Conservation (phyloP, 2,797 vertebrate species). For the Sternotherus odoratus region DNA sequence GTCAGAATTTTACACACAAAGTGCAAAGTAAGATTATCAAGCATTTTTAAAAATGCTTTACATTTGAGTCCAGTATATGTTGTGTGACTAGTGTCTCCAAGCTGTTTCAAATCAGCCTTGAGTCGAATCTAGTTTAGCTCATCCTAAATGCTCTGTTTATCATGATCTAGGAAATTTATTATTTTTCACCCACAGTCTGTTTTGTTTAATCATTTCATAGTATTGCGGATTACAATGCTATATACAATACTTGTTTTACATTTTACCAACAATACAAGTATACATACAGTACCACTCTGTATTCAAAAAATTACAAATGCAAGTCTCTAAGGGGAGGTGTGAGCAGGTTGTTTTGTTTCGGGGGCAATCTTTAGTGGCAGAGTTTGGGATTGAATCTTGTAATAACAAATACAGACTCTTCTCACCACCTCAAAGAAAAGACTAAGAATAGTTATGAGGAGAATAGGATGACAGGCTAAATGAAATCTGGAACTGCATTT, state of each 20-base stretch:
- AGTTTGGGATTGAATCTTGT: neutral
- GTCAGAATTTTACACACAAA: neutral
- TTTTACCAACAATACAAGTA: neutral
- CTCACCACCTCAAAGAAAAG: neutral
- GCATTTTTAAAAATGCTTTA: neutral
- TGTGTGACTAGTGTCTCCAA: slow-evolving; percentile 15
- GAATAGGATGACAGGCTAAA: slow-evolving; percentile 33
- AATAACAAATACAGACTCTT: neutral
- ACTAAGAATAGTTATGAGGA: neutral
- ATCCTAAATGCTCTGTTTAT: slow-evolving; percentile 14
- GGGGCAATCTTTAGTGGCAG: slow-evolving; percentile 3
- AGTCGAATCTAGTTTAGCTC: slow-evolving; percentile 27
- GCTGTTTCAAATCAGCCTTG: slow-evolving; percentile 21
- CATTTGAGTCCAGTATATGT: slow-evolving; percentile 42
- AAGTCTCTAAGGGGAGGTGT: neutral
- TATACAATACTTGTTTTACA: neutral
- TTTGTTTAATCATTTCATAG: neutral
- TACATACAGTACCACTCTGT: neutral
- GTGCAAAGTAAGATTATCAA: slow-evolving; percentile 29
- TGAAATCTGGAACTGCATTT: slow-evolving; percentile 32
- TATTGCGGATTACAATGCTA: neutral
- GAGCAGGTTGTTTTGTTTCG: neutral
- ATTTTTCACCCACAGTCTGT: neutral
- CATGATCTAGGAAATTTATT: slow-evolving; percentile 25
- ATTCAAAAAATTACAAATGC: neutral